Evolutionary conservation across 2,888 invertebrate genomes (phyloP).

Genomic region (Endomychus coccineus): DNA sequence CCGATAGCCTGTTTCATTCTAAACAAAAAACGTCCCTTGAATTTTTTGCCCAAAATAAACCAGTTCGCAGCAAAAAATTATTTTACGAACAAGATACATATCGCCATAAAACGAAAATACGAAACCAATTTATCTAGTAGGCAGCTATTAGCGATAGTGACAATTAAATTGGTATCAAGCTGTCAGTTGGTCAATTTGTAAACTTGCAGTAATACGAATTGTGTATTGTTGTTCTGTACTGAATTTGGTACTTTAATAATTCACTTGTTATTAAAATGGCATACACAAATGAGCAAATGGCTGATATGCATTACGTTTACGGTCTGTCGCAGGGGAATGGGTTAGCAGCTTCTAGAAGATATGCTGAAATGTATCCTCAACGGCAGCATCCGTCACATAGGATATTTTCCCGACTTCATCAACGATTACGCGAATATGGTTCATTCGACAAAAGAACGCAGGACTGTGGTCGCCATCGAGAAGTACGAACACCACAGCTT

Average conservation of each 20-base stretch:
- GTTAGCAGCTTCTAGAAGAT: constrained; percentile 7
- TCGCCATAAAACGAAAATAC: too few species aligned
- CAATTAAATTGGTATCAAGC: too few species aligned
- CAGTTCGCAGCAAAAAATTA: too few species aligned
- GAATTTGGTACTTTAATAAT: too few species aligned
- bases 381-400: constrained; percentile 4
- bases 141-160: too few species aligned
- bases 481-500: constrained; percentile 4
- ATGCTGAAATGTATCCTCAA: constrained; percentile 6
- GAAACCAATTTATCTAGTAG: too few species aligned
- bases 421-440: constrained; percentile 17
- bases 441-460: constrained; percentile 17
- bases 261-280: constrained; percentile 5
- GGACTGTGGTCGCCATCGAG: constrained; percentile 12
- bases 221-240: too few species aligned
- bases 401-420: constrained; percentile 12
- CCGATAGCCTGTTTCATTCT: constrained; percentile 20
- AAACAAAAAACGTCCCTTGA: constrained; percentile 15
- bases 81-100: too few species aligned
- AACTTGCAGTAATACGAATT: too few species aligned
- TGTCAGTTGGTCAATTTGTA: too few species aligned
- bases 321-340: constrained; percentile 10
- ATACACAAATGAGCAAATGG: constrained; percentile 9
- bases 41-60: constrained; percentile 10
- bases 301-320: constrained; percentile 10